These are phyloP conservation scores for Struthio camelus DNA, from an alignment of 2,113 vertebrate species.

Conservation along the genomic window DNA sequence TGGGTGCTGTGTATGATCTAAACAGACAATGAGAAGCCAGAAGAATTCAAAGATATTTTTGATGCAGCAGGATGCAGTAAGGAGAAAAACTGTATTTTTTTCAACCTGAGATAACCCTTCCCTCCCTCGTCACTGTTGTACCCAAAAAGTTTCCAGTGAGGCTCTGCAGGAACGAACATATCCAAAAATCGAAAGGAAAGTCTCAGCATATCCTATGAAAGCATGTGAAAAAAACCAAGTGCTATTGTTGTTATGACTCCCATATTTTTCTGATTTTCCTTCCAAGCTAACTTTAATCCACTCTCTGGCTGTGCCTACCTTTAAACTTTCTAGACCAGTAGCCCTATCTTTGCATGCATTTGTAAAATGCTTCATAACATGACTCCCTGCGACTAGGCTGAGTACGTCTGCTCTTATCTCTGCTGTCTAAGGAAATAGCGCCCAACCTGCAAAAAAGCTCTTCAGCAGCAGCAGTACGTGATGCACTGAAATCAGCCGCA, in stretches of 20 bases:
- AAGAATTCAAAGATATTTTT: conserved; percentile 49
- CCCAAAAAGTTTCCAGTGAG: background rate
- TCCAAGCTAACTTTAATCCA: background rate
- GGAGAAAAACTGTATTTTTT: background rate
- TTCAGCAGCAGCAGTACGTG: accelerated
- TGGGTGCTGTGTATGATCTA: conserved; percentile 24
- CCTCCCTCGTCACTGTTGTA: background rate
- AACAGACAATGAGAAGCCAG: conserved; percentile 50
- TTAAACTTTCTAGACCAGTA: background rate
- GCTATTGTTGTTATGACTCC: background rate
- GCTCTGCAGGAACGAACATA: background rate
- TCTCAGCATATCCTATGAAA: background rate
- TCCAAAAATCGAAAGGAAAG: background rate
- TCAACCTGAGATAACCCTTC: background rate
- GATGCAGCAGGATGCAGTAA: conserved; percentile 23
- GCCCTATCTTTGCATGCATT: background rate
- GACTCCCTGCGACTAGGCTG: background rate
- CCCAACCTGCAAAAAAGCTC: background rate
- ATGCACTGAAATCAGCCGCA: background rate
- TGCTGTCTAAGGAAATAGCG: background rate
- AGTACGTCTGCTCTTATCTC: background rate
- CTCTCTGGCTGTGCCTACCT: background rate
- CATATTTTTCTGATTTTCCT: background rate
- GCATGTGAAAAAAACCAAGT: background rate
- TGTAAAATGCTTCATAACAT: background rate